Evolutionary conservation across 2,797 vertebrate species (phyloP), one percentile per base, ranked within the genome.

Genomic region (Intellagama lesueurii): DNA sequence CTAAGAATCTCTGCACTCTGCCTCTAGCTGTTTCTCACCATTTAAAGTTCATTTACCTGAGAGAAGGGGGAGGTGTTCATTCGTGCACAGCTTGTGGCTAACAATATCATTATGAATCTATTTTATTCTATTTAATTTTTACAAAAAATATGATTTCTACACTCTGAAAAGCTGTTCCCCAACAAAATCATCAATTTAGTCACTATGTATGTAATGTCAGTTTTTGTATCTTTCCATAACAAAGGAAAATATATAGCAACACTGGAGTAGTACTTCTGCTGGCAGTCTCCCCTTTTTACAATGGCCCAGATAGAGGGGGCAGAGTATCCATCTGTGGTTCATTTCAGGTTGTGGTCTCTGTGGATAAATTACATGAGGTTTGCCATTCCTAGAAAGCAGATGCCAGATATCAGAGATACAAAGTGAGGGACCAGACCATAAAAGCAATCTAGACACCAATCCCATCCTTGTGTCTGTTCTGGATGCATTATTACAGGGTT

Each of bases 21-120:
- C 84, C 84, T 44, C 84, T 76, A 76, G 70, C 79, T 81, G 32
- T 81, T 90, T 81, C 78, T 86, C 88, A 82, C 60, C 44, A 76
- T 90, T 90, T 82, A 86, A 69, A 72, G 16, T 83, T 80, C 69
- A 72, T 81, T 80, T 80, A 47, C 26, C 70, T 64, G 8, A 9
- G 28, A 19, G 64, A 6, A 49, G 40, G 26, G 40, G 7, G 79
- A 26, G 69, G 81, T 68, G 26, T 69, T 78, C 44, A 78, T 83
- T 88, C 80, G 24, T 89, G 49, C 66, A 85, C 75, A 80, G 32
- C 66, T 80, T 85, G 35, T 70, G 32, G 66, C 76, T 89, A 89
- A 79, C 32, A 26, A 24, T 85, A 17, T 80, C 47, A 73, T 85
- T 81, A 85, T 75, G 12, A 75, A 82, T 17, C 47, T 82, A 76